Conservation (phyloP, 1,140 invertebrate genomes). For the Leptinotarsa lineolata region DNA sequence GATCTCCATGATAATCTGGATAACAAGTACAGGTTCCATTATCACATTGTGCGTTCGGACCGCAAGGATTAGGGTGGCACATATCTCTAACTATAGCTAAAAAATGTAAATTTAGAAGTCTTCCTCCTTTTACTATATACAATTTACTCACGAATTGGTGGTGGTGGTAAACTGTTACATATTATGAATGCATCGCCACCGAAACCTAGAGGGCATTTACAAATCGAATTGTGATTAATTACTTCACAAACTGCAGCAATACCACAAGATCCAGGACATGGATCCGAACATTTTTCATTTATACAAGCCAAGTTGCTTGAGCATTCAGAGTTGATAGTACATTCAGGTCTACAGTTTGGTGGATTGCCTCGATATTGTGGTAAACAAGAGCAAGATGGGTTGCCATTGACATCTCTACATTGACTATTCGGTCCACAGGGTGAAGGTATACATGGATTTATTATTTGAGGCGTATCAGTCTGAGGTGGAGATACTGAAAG, state of each 20-base stretch:
- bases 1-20: conserved; percentile 70
- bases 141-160: conserved; percentile 52
- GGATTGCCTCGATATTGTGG: conserved; percentile 66
- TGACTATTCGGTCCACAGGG: conserved; percentile 74
- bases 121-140: background rate
- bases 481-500: conserved; percentile 49
- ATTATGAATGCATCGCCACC: conserved; percentile 66
- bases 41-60: conserved; percentile 60
- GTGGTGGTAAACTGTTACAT: conserved; percentile 57
- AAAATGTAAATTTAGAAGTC: conserved; percentile 18
- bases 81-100: conserved; percentile 55
- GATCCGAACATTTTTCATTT: conserved; percentile 67
- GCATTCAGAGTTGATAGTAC: conserved; percentile 67
- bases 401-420: conserved; percentile 63
- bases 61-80: conserved; percentile 68
- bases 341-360: conserved; percentile 68
- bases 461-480: conserved; percentile 48
- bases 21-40: conserved; percentile 68
- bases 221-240: conserved; percentile 66
- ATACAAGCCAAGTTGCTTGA: conserved; percentile 65
- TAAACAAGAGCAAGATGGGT: conserved; percentile 66
- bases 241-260: conserved; percentile 65
- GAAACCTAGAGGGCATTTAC: conserved; percentile 63
- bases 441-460: conserved; percentile 73
- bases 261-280: conserved; percentile 69